These are phyloP conservation scores for Drosophila kohkoa DNA, from an alignment of 1,140 invertebrate species.

Conservation along the genomic window DNA sequence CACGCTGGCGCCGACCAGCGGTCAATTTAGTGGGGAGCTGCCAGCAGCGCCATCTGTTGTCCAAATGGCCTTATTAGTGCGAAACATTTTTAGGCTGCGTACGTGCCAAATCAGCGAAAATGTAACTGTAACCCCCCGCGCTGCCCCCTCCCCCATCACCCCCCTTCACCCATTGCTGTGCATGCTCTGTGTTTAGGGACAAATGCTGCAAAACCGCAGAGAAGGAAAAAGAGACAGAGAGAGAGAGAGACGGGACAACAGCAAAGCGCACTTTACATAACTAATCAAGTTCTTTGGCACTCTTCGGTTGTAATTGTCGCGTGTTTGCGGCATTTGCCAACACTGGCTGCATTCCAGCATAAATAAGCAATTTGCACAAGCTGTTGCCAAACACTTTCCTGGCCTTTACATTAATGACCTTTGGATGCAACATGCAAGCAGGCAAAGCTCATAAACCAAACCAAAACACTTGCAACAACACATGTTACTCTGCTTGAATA, in stretches of 20 bases:
- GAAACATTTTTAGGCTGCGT: constrained; percentile 56
- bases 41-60: constrained; percentile 56
- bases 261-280: constrained; percentile 75
- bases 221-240: not conserved
- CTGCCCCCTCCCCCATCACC: not conserved
- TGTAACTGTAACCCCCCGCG: constrained; percentile 8
- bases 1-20: constrained; percentile 63
- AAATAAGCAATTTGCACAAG: constrained; percentile 73
- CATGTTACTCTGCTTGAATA: too few species aligned
- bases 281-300: constrained; percentile 40
- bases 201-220: too few species aligned
- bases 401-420: constrained; percentile 5
- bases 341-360: constrained; percentile 40
- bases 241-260: constrained; percentile 29
- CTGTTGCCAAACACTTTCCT: constrained; percentile 55
- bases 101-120: constrained; percentile 78
- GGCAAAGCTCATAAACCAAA: too few species aligned
- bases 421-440: constrained; percentile 22
- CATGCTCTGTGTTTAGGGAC: not conserved
- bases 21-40: constrained; percentile 42
- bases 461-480: too few species aligned
- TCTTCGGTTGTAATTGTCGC: constrained; percentile 1
- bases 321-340: constrained; percentile 4
- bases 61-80: constrained; percentile 58
- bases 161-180: not conserved